A percentile compares a stretch with the other conserved stretches of the same genome.
Evolutionary conservation across 2,888 invertebrate species (phyloP).

Genomic region (Eupeodes latifasciatus): DNA sequence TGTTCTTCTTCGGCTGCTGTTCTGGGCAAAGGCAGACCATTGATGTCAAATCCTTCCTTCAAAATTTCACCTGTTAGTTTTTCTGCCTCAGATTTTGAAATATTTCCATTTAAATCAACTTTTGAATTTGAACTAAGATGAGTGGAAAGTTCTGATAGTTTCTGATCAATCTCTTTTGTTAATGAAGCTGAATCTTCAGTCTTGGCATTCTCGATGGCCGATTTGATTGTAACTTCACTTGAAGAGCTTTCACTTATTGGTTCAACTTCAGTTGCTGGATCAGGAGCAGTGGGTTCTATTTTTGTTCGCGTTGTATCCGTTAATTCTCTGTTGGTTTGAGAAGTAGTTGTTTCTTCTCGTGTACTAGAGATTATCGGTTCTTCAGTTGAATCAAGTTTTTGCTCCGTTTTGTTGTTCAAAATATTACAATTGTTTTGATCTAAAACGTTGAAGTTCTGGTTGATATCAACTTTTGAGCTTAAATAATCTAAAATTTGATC

Average conservation of each 20-base stretch:
- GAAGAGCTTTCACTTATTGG: not conserved
- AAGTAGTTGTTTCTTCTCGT: not conserved
- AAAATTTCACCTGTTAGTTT: not conserved
- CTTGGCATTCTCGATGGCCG: constrained; percentile 45
- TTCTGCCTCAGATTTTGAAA: constrained; percentile 25
- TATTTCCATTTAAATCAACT: constrained; percentile 63
- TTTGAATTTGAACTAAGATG: constrained; percentile 47
- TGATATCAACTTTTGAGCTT: constrained; percentile 7
- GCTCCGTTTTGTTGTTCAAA: not conserved
- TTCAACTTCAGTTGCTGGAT: constrained; percentile 10
- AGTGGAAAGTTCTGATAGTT: constrained; percentile 57
- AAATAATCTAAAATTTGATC: not conserved
- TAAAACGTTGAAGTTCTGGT: not conserved
- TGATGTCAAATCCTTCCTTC: constrained; percentile 58
- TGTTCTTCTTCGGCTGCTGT: constrained; percentile 81
- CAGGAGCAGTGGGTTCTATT: constrained; percentile 17
- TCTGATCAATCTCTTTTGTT: constrained; percentile 65
- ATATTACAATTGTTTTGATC: not conserved
- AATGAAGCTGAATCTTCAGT: constrained; percentile 64
- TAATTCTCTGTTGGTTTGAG: not conserved
- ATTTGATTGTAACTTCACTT: constrained; percentile 11
- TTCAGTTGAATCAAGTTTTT: not conserved
- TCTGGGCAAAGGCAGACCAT: constrained; percentile 81
- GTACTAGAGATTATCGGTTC: not conserved
- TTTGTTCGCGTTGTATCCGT: constrained; percentile 35